Base-by-base conservation (phyloP, 2,113 vertebrate species). In the Taxidea taxus region DNA sequence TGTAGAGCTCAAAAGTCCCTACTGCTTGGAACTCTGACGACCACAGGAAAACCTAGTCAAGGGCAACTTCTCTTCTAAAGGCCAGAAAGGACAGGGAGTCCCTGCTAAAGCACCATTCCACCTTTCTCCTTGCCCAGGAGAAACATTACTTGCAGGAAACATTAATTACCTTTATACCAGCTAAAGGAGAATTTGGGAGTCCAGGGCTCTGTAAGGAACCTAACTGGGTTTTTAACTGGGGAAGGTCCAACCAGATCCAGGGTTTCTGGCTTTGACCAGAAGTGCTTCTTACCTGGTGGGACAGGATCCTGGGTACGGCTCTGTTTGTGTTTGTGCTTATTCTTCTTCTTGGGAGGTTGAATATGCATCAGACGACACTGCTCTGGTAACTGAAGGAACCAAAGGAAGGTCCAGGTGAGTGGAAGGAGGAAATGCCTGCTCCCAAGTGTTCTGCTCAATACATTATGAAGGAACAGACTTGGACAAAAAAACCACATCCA, bases 331-430 rank as follows among this genome's bases (percentile, higher is more conserved):
- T 99, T 99, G 98, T 99, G 99, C 97, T 99, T 99, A 94, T 99
- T 99, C 97, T 99, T 99, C 98, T 99, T 99, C 98, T 99, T 99
- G 93, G 99, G 99, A 0, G 99, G 99, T 98, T 99, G 99, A 98
- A 99, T 99, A 93, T 99, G 99, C 99, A 99, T 99, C 96, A 99
- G 98, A 96, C 99, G 99, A 98, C 99, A 99, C 97, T 99, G 99
- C 98, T 99, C 99, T 0, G 99, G 99, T 75, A 99, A 98, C 99
- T 99, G 97, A 0, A 60, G 87, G 49, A 93, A 39, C 31, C 58
- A 93, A 0, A 1, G 87, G 13, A 11, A 87, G 72, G 93, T 27
- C 47, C 39, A 44, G 42, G 70, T 97, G 47, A 97, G 58, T 1
- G 49, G 37, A 8, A 56, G n/a, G 47, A 54, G 18, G 37, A 62